Conservation (phyloP, 2,113 vertebrate species). For the Chlamydotis undulata region DNA sequence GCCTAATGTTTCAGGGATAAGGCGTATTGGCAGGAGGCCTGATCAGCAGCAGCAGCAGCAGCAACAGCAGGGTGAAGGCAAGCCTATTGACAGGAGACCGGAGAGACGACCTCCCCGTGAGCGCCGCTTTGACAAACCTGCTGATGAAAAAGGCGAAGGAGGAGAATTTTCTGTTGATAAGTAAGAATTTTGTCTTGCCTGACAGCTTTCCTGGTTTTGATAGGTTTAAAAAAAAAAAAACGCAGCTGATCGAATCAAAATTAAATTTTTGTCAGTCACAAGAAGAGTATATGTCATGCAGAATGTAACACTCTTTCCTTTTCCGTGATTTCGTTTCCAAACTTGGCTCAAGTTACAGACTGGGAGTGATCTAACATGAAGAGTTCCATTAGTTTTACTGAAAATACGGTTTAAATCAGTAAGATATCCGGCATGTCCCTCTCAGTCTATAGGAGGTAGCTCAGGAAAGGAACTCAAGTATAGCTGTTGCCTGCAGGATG, state of each 20-base stretch:
- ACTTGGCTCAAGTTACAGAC: not conserved
- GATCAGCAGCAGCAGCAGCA: constrained; percentile 83
- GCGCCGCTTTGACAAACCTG: constrained; percentile 90
- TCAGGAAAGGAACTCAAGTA: not conserved
- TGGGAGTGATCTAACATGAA: accelerated
- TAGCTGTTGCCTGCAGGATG: not conserved
- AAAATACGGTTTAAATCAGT: not conserved
- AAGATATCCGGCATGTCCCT: accelerated
- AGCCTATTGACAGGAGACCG: constrained; percentile 88
- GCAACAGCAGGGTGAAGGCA: constrained; percentile 87
- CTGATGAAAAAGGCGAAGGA: constrained; percentile 92
- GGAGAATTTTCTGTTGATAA: constrained; percentile 96
- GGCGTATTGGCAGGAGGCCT: constrained; percentile 91
- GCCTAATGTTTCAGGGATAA: constrained; percentile 83
- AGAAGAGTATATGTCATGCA: not conserved
- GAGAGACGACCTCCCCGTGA: constrained; percentile 94
- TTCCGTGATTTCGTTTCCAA: not conserved
- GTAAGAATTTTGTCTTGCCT: constrained; percentile 62
- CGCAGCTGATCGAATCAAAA: not conserved
- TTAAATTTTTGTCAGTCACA: not conserved
- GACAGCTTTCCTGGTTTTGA: not conserved
- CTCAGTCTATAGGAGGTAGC: not conserved
- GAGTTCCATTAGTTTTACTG: not conserved
- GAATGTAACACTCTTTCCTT: accelerated
- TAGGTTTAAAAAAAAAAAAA: not conserved